A percentile compares a stretch with the other conserved stretches of the same genome.
These are phyloP conservation scores for Siniperca obscura DNA, from an alignment of 2,797 vertebrate species.

Conservation along the genomic window DNA sequence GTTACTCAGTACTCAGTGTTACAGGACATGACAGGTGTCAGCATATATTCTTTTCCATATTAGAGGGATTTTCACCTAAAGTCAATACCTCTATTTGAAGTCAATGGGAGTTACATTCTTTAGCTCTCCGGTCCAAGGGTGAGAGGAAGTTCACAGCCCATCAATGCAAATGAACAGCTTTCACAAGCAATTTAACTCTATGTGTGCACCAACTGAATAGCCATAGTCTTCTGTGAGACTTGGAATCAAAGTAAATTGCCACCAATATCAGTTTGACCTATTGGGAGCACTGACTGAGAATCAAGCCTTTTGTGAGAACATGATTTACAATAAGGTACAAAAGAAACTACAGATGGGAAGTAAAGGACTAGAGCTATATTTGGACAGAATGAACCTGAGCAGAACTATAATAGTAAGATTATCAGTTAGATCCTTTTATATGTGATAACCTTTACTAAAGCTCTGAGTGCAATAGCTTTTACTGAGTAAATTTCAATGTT, in stretches of 20 bases:
- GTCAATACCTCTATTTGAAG: slow-evolving; percentile 53
- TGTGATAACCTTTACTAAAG: background rate
- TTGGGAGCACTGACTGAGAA: slow-evolving; percentile 28
- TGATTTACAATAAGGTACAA: background rate
- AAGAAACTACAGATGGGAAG: background rate
- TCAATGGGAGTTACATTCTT: slow-evolving; percentile 52
- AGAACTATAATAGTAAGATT: background rate
- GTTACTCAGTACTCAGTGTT: slow-evolving; percentile 29
- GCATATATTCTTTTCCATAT: slow-evolving; percentile 53
- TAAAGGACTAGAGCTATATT: background rate
- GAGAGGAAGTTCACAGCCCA: slow-evolving; percentile 65
- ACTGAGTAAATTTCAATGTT: background rate
- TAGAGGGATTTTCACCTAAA: slow-evolving; percentile 66
- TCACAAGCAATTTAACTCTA: slow-evolving; percentile 65
- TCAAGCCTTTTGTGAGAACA: slow-evolving; percentile 24
- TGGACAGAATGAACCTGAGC: background rate
- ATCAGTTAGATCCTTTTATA: background rate
- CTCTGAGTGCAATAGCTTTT: background rate
- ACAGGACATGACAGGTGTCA: slow-evolving; percentile 52
- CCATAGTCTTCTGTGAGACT: slow-evolving; percentile 50
- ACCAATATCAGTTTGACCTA: slow-evolving; percentile 32
- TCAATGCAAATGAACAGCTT: slow-evolving; percentile 70
- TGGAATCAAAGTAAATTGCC: slow-evolving; percentile 45
- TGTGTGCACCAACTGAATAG: slow-evolving; percentile 46
- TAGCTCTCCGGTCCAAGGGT: slow-evolving; percentile 37